Base-by-base conservation (phyloP, 2,113 vertebrate species). In the Sarotherodon lohbergeri region DNA sequence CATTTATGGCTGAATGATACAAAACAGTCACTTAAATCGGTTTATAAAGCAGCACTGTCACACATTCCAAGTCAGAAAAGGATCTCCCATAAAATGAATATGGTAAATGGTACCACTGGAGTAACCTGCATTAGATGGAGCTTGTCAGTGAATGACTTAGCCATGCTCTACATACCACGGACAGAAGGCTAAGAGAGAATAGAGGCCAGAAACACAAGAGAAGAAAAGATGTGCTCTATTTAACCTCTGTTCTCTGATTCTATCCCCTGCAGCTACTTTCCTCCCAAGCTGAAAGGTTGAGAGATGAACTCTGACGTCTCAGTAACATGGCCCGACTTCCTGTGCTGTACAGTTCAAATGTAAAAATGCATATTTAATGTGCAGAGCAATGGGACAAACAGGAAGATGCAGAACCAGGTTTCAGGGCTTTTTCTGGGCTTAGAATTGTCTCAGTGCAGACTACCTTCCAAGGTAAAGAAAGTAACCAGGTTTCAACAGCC, bases 201-300 rank as follows among this genome's bases (percentile, higher is more conserved):
- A 66, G 52, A 52, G 66, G 56, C 48, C 34, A 81, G 41, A 36
- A 80, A 43, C 71, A 73, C 59, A 55, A 79, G 46, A 66, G 50
- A 46, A 80, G 80, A 19, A 57, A 22, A 43, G 22, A 48, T 3
- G 84, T 34, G 83, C 48, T 81, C 83, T 81, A 22, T 52, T 86
- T 84, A 88, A 90, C 90, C 85, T 91, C 54, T 39, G 36, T 68
- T 84, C 46, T 73, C 39, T 59, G 41, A 50, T 34, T 89, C 78
- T 39, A 24, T 59, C 34, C 57, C 88, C 66, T 80, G 50, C 80
- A 71, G 90, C 90, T 22, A 11, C 79, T 85, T 22, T 78, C 54
- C 83, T 89, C 14, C 63, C 68, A 57, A 52, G 14, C 46, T 36
- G 4, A 88, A 88, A 89, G 85, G 57, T 46, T 88, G 80, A 86